phyloP scores from a whole-genome alignment of 2,113 vertebrate genomes.

The Spea bombifrons region DNA sequence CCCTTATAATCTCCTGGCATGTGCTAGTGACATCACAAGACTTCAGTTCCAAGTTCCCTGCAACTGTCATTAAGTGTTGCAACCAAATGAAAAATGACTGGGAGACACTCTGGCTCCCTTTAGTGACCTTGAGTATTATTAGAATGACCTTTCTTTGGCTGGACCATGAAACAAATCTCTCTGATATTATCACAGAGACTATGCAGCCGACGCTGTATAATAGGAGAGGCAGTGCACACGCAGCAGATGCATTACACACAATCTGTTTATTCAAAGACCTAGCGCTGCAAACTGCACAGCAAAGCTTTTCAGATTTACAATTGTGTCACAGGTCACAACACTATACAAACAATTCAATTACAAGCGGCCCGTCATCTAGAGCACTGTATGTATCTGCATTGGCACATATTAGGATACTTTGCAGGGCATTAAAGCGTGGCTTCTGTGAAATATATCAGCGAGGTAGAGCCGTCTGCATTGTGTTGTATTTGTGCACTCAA shows the following conservation, averaged over 20 bases:
- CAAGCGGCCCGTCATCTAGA: no score
- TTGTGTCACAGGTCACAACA: not conserved
- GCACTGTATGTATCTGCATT: no score
- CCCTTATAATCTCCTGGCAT: constrained; percentile 80
- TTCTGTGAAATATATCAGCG: no score
- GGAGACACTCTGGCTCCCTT: constrained; percentile 79
- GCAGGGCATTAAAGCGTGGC: no score
- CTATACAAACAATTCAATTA: not conserved
- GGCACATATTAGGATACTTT: no score
- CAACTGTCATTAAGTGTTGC: constrained; percentile 81
- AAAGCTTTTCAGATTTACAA: not conserved
- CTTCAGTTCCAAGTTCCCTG: constrained; percentile 74
- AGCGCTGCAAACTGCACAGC: constrained; percentile 14
- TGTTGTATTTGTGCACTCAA: no score
- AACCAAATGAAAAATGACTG: constrained; percentile 85
- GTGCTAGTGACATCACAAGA: constrained; percentile 79
- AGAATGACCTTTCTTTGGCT: constrained; percentile 81
- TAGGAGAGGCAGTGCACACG: constrained; percentile 17
- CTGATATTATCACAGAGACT: constrained; percentile 75
- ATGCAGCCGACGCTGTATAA: constrained; percentile 41
- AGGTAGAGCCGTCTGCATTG: no score
- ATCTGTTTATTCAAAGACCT: constrained; percentile 15
- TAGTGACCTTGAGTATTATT: constrained; percentile 81
- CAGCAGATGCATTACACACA: constrained; percentile 10
- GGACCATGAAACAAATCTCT: constrained; percentile 70